Conservation (phyloP, 2,888 invertebrate species). For the Platycnemis pennipes region DNA sequence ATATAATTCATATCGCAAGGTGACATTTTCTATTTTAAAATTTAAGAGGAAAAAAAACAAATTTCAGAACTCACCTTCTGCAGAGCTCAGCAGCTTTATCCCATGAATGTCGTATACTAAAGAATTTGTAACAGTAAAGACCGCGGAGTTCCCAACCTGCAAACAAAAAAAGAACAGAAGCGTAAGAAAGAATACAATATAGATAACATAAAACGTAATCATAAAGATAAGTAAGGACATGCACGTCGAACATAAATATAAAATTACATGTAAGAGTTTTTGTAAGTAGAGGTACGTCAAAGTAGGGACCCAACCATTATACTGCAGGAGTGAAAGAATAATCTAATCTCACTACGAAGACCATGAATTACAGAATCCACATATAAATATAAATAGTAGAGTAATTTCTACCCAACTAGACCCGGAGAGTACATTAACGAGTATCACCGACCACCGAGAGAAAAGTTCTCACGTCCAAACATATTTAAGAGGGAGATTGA, state of each 20-base stretch:
- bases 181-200: not conserved
- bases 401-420: not conserved
- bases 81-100: conserved; percentile 96
- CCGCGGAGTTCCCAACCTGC: conserved; percentile 96
- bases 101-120: conserved; percentile 97
- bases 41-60: not conserved
- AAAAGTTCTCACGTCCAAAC: not conserved
- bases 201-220: not conserved
- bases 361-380: not conserved
- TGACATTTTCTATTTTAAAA: too few relatives aligned
- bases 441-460: not conserved
- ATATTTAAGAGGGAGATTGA: too few relatives aligned
- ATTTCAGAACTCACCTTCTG: conserved; percentile 87
- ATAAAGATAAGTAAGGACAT: not conserved
- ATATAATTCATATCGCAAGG: too few relatives aligned
- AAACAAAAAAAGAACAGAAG: conserved; percentile 79
- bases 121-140: conserved; percentile 96
- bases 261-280: not conserved
- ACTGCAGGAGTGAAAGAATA: not conserved
- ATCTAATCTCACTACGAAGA: not conserved
- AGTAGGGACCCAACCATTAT: not conserved
- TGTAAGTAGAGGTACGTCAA: not conserved
- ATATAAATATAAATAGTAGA: too few relatives aligned
- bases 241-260: too few relatives aligned
- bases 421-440: not conserved